A percentile compares a stretch with the other conserved stretches of the same genome.
Conservation (phyloP, 2,797 vertebrate species). For the Lutjanus campechanus region DNA sequence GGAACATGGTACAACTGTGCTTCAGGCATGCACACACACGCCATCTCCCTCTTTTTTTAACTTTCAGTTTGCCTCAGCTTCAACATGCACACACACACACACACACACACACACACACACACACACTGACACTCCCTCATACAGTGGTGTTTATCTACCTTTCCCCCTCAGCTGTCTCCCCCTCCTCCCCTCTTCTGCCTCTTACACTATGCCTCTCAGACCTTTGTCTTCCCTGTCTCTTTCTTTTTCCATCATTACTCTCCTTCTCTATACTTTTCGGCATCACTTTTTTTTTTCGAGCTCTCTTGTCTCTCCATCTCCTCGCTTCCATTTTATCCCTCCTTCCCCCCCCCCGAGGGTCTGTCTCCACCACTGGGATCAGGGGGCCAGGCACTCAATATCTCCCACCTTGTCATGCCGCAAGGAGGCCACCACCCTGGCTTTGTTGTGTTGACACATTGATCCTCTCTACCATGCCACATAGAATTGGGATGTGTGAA, state of each 20-base stretch:
- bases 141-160: slow-evolving; percentile 48
- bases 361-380: slow-evolving; percentile 63
- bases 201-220: slow-evolving; percentile 60
- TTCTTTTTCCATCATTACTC: slow-evolving; percentile 67
- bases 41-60: neutral
- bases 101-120: slow-evolving; percentile 3
- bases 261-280: slow-evolving; percentile 53
- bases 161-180: slow-evolving; percentile 29
- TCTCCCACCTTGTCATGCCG: slow-evolving; percentile 76
- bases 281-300: slow-evolving; percentile 36
- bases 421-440: slow-evolving; percentile 66
- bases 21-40: neutral
- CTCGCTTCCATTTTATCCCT: slow-evolving; percentile 36
- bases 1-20: slow-evolving; percentile 8
- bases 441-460: slow-evolving; percentile 78
- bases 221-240: slow-evolving; percentile 66
- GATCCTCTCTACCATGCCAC: slow-evolving; percentile 61
- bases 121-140: slow-evolving; percentile 3
- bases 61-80: slow-evolving; percentile 17
- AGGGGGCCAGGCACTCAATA: slow-evolving; percentile 77
- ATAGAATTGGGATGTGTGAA: slow-evolving; percentile 50
- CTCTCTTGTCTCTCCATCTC: slow-evolving; percentile 60
- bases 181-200: slow-evolving; percentile 30
- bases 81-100: slow-evolving; percentile 11
- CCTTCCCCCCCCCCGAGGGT: slow-evolving; percentile 41